These are phyloP conservation scores for Micromys minutus DNA, from an alignment of 2,113 vertebrate genomes.

Conservation along the genomic window DNA sequence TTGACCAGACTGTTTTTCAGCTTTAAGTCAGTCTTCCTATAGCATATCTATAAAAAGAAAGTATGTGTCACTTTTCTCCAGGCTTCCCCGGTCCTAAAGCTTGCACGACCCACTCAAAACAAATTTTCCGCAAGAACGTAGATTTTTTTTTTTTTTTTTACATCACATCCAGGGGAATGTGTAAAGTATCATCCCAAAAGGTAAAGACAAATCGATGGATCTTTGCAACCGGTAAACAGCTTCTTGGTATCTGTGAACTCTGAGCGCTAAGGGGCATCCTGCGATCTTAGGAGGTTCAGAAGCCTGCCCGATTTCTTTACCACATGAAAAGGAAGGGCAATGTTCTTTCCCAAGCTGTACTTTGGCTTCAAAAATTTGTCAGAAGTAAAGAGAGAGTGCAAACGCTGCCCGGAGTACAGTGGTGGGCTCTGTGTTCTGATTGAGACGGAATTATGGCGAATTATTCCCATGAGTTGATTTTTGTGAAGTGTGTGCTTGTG, in stretches of 20 bases:
- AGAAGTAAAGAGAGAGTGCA: conserved; percentile 29
- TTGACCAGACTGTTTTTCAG: conserved; percentile 16
- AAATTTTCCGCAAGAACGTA: not conserved
- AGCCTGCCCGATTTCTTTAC: not conserved
- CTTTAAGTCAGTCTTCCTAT: not conserved
- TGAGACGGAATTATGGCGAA: conserved; percentile 63
- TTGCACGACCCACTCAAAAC: conserved; percentile 3
- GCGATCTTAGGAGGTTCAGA: conserved; percentile 21
- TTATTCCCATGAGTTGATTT: conserved; percentile 65
- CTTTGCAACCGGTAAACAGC: conserved; percentile 23
- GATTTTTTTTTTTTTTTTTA: too few relatives aligned
- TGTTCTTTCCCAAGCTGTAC: conserved; percentile 45
- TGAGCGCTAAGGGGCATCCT: not conserved
- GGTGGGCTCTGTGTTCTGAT: conserved; percentile 60
- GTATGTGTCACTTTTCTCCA: not conserved
- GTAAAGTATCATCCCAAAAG: not conserved
- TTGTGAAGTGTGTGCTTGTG: conserved; percentile 36
- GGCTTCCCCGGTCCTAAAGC: not conserved
- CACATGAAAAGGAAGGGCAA: conserved; percentile 16
- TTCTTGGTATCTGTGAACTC: not conserved
- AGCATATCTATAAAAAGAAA: too few relatives aligned
- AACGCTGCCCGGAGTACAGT: conserved; percentile 6
- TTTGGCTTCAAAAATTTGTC: conserved; percentile 42
- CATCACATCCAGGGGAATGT: not conserved
- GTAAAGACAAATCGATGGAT: conserved; percentile 25